These are phyloP conservation scores for Danaus melanippus DNA, from an alignment of 1,140 invertebrate genomes.

Conservation along the genomic window DNA sequence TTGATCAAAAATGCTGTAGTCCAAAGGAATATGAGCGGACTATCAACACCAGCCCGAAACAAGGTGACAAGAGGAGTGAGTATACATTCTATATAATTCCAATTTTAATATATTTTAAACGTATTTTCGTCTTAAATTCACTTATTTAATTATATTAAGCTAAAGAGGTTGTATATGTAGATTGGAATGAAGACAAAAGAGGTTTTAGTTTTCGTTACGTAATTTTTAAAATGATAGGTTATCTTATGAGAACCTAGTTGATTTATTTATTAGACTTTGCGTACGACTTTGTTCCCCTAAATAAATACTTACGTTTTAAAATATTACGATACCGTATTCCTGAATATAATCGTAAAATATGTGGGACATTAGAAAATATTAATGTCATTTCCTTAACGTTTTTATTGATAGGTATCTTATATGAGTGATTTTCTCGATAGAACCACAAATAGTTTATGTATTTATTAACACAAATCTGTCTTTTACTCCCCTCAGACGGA, in stretches of 20 bases:
- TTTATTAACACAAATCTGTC: too few species aligned
- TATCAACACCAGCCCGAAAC: constrained; percentile 40
- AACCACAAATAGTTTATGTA: too few species aligned
- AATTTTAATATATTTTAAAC: constrained; percentile 6
- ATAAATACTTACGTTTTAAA: too few species aligned
- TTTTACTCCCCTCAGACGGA: too few species aligned
- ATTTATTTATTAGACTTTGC: too few species aligned
- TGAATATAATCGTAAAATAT: too few species aligned
- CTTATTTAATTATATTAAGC: not conserved
- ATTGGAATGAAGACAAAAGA: not conserved
- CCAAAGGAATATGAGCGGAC: constrained; percentile 48
- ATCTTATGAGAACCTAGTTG: constrained; percentile 4
- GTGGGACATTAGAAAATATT: too few species aligned
- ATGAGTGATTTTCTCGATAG: too few species aligned
- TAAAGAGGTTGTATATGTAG: not conserved
- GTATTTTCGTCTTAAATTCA: not conserved
- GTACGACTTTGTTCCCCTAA: too few species aligned
- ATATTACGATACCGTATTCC: too few species aligned
- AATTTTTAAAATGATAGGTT: constrained; percentile 26
- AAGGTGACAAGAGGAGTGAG: constrained; percentile 51
- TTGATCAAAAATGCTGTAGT: constrained; percentile 45
- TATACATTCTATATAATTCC: constrained; percentile 20
- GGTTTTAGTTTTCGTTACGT: constrained; percentile 20
- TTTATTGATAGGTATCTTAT: too few species aligned
- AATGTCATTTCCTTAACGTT: too few species aligned